These are phyloP conservation scores for Caenorhabditis imperialis DNA, from an alignment of 2,888 invertebrate species.

Conservation along the genomic window DNA sequence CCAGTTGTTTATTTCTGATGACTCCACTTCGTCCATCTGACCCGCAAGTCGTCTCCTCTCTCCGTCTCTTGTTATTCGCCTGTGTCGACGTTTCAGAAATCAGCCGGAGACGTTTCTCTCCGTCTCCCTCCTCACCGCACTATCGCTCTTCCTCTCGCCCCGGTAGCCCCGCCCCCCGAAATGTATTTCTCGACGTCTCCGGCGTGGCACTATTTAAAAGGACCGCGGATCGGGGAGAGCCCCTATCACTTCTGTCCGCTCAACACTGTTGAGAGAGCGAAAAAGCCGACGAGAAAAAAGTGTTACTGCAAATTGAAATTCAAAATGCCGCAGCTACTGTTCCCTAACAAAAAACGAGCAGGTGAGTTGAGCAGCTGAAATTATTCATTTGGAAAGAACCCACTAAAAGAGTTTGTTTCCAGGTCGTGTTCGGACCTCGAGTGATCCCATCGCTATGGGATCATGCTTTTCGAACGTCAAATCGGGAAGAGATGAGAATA, in stretches of 20 bases:
- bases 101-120: conserved; percentile 34
- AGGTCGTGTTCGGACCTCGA: conserved; percentile 54
- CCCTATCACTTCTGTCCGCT: conserved; percentile 14
- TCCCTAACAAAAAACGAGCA: conserved; percentile 18
- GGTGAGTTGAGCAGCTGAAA: conserved; percentile 5
- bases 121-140: conserved; percentile 8
- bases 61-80: conserved; percentile 24
- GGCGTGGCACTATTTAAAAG: conserved; percentile 45
- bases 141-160: conserved; percentile 12
- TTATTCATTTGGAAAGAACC: neutral
- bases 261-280: neutral
- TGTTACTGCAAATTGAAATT: conserved; percentile 20
- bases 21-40: conserved; percentile 28
- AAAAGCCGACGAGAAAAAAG: conserved; percentile 8
- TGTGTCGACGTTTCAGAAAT: conserved; percentile 33
- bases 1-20: too few species aligned
- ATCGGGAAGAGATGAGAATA: conserved; percentile 18
- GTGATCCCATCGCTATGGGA: conserved; percentile 44
- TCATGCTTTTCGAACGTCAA: conserved; percentile 46
- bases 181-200: conserved; percentile 36
- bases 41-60: conserved; percentile 24
- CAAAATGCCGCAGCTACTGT: conserved; percentile 36
- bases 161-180: conserved; percentile 19
- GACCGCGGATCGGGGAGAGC: conserved; percentile 30
- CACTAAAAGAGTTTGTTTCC: conserved; percentile 10